Evolutionary conservation across 2,797 vertebrate species (phyloP).

Genomic region (Pempheris klunzingeri): DNA sequence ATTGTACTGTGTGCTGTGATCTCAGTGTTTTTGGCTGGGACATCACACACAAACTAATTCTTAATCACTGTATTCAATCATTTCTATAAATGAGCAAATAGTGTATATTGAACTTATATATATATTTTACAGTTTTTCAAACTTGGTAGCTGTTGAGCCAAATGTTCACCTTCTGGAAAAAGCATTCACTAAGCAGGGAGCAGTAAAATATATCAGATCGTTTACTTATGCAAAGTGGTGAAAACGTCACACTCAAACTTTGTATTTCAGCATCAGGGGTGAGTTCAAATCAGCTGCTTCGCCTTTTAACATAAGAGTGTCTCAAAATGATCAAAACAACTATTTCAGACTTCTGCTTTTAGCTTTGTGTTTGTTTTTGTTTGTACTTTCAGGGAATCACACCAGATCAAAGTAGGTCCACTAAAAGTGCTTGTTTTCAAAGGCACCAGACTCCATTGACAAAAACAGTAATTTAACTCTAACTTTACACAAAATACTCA

Average conservation of each 20-base stretch:
- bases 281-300: background rate
- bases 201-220: conserved; percentile 4
- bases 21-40: too few relatives aligned
- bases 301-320: background rate
- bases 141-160: background rate
- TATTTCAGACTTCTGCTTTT: too few relatives aligned
- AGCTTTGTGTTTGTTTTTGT: too few relatives aligned
- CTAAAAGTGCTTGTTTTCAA: too few relatives aligned
- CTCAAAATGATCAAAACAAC: background rate
- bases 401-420: too few relatives aligned
- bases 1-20: background rate
- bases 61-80: too few relatives aligned
- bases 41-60: too few relatives aligned
- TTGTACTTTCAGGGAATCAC: too few relatives aligned
- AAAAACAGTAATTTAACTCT: too few relatives aligned
- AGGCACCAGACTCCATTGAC: too few relatives aligned
- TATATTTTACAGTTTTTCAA: background rate
- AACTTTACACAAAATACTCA: background rate
- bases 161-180: background rate
- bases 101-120: background rate
- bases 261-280: background rate
- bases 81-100: background rate
- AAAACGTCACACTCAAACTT: background rate
- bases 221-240: conserved; percentile 12
- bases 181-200: conserved; percentile 8